Conservation (phyloP, 2,888 invertebrate species). For the Mythimna vitellina region DNA sequence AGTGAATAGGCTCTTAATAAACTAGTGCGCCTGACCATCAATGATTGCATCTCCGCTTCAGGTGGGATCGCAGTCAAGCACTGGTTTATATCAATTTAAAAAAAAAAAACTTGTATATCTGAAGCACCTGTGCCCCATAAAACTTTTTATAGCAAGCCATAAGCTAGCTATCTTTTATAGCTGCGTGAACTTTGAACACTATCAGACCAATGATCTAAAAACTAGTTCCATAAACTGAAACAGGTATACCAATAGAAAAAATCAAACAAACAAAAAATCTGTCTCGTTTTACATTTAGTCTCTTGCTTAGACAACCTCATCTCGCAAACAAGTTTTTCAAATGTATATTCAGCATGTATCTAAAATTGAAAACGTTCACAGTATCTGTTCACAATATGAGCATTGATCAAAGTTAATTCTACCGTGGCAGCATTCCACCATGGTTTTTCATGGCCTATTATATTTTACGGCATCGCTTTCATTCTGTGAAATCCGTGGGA, state of each 20-base stretch:
- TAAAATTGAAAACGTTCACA: conserved; percentile 8
- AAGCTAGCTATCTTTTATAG: conserved; percentile 19
- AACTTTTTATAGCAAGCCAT: conserved; percentile 9
- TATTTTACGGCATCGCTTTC: conserved; percentile 59
- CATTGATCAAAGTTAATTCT: conserved; percentile 37
- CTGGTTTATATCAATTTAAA: too few species aligned
- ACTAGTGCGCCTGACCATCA: too few species aligned
- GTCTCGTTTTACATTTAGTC: not conserved
- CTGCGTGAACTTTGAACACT: conserved; percentile 1
- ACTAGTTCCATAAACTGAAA: conserved; percentile 29
- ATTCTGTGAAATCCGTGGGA: conserved; percentile 62
- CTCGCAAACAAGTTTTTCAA: conserved; percentile 2
- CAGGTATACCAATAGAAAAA: conserved; percentile 11
- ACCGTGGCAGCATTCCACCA: conserved; percentile 40
- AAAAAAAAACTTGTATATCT: not conserved
- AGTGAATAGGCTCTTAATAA: too few species aligned
- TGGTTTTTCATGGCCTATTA: conserved; percentile 61
- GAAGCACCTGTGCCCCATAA: not conserved
- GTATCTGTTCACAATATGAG: conserved; percentile 6
- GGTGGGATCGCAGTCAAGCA: too few species aligned
- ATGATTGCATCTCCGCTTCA: too few species aligned
- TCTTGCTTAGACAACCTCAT: not conserved
- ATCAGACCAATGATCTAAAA: conserved; percentile 20
- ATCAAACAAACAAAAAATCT: conserved; percentile 8
- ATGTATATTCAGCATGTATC: not conserved